A percentile compares a stretch with the other conserved stretches of the same genome.
Evolutionary conservation across 2,888 invertebrate genomes (phyloP).

Genomic region (Acleris emargana): DNA sequence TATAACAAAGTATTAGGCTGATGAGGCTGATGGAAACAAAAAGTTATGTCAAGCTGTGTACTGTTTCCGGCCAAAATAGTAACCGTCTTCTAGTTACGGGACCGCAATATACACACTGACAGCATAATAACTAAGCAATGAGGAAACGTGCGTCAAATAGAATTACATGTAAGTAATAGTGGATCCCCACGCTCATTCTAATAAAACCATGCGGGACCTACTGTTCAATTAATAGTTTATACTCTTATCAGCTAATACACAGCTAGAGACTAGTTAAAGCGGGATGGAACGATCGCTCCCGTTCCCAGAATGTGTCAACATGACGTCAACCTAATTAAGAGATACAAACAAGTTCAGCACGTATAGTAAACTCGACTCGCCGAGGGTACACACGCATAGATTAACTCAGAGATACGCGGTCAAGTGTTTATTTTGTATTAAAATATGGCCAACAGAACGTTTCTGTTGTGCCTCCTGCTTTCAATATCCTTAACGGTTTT

Average conservation of each 20-base stretch:
- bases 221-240: background rate
- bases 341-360: conserved; percentile 1
- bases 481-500: conserved; percentile 52
- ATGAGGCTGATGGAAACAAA: too few relatives aligned
- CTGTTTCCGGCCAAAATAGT: too few relatives aligned
- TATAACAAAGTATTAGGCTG: too few relatives aligned
- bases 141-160: too few relatives aligned
- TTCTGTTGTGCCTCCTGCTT: conserved; percentile 64
- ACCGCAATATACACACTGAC: too few relatives aligned
- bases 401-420: background rate
- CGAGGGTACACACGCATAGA: conserved; percentile 4
- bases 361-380: background rate
- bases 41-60: too few relatives aligned
- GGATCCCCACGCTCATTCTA: too few relatives aligned
- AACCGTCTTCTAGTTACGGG: too few relatives aligned
- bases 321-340: conserved; percentile 7
- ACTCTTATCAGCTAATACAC: background rate
- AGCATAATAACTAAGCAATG: too few relatives aligned
- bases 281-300: conserved; percentile 3
- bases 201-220: background rate
- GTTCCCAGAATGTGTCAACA: conserved; percentile 2
- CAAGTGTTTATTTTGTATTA: conserved; percentile 2
- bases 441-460: conserved; percentile 63
- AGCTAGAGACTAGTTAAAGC: background rate
- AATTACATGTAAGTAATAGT: too few relatives aligned